Evolutionary conservation across 2,888 invertebrate species (phyloP).

Genomic region (Nymphalis polychloros): DNA sequence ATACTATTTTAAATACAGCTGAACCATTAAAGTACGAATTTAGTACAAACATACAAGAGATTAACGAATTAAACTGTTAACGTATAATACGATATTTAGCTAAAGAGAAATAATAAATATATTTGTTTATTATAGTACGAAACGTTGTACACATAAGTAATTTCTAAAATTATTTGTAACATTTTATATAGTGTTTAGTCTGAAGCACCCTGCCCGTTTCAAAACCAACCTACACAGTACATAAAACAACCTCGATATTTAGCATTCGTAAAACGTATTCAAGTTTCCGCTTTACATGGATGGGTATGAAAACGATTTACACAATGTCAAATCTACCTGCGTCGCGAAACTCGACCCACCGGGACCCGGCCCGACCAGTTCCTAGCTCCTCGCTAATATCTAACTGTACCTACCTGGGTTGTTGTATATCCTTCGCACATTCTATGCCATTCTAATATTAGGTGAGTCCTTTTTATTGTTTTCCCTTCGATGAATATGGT

Average conservation of each 20-base stretch:
- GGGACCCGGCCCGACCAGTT: slow-evolving; percentile 40
- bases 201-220: not conserved
- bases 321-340: slow-evolving; percentile 73
- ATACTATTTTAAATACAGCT: not conserved
- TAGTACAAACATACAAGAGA: too few relatives aligned
- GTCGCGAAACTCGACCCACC: slow-evolving; percentile 66
- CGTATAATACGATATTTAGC: too few relatives aligned
- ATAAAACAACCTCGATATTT: slow-evolving; percentile 39
- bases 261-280: slow-evolving; percentile 69
- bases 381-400: slow-evolving; percentile 33
- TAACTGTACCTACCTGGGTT: slow-evolving; percentile 32
- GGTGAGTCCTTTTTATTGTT: not conserved
- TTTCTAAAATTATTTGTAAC: not conserved
- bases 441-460: not conserved
- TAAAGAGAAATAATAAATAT: too few relatives aligned
- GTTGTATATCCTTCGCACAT: slow-evolving; percentile 1
- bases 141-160: not conserved
- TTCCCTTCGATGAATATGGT: not conserved
- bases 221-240: not conserved
- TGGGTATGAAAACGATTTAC: slow-evolving; percentile 71
- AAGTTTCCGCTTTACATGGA: slow-evolving; percentile 68
- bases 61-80: too few relatives aligned
- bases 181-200: not conserved
- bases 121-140: too few relatives aligned
- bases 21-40: too few relatives aligned